Evolutionary conservation across 1,140 invertebrate genomes (phyloP).

Genomic region (Brachionus rubens): DNA sequence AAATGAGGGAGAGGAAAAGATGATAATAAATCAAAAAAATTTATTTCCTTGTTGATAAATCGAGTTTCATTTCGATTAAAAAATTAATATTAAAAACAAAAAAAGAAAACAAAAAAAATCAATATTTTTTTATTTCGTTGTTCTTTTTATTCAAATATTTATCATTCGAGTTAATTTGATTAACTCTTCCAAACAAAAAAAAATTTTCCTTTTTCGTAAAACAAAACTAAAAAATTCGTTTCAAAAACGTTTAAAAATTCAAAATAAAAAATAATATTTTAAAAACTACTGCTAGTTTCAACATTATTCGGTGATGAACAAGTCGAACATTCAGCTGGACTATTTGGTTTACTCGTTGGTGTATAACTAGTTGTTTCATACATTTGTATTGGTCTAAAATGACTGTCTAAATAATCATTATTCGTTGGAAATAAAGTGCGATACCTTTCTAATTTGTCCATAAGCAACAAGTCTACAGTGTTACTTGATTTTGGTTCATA

Average conservation of each 20-base stretch:
- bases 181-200: background rate
- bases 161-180: slow-evolving; percentile 13
- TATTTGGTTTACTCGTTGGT: background rate
- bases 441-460: background rate
- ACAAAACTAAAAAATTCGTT: background rate
- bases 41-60: background rate
- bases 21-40: background rate
- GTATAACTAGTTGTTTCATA: background rate
- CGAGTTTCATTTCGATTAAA: slow-evolving; percentile 32
- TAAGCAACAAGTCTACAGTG: background rate
- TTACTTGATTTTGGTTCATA: background rate
- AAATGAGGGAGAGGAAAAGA: background rate
- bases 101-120: slow-evolving; percentile 15
- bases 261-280: background rate
- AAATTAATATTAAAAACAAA: background rate
- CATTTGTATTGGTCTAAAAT: slow-evolving; percentile 27
- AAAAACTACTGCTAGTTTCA: background rate
- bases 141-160: background rate
- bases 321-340: background rate
- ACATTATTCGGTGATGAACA: background rate
- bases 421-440: background rate
- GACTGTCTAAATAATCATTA: background rate
- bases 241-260: slow-evolving; percentile 14
- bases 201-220: background rate
- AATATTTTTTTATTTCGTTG: background rate